These are phyloP conservation scores for Philhelius pedissequus DNA, from an alignment of 2,888 invertebrate genomes.

Conservation along the genomic window DNA sequence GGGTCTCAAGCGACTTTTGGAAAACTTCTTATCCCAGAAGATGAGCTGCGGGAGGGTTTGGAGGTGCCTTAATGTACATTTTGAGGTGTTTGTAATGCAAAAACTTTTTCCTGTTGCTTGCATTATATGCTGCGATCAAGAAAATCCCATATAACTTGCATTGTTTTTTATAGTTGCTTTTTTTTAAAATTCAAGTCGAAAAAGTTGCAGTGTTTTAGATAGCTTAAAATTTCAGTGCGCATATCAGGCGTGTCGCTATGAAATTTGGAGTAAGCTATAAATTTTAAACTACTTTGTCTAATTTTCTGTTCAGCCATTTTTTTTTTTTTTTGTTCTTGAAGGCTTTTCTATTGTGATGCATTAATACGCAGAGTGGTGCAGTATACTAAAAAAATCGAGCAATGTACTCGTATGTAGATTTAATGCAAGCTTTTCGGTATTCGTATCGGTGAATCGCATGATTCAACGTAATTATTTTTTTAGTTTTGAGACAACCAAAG, in stretches of 20 bases:
- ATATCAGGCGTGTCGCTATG: slow-evolving; percentile 8
- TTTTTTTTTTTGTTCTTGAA: background rate
- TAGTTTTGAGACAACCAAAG: no score
- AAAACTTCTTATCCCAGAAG: slow-evolving; percentile 11
- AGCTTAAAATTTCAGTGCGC: slow-evolving; percentile 2
- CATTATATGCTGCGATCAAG: slow-evolving; percentile 35
- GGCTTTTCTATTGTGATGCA: background rate
- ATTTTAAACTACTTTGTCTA: slow-evolving; percentile 8
- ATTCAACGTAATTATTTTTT: no score
- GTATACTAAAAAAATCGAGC: no score
- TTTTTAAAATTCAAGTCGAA: background rate
- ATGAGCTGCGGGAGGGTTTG: background rate
- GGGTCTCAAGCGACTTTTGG: slow-evolving; percentile 26
- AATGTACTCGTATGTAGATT: no score
- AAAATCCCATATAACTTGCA: slow-evolving; percentile 13
- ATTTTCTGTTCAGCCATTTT: background rate
- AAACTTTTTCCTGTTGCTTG: slow-evolving; percentile 59
- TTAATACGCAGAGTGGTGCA: background rate
- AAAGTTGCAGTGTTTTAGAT: slow-evolving; percentile 6
- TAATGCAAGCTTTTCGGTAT: no score
- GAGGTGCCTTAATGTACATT: slow-evolving; percentile 31
- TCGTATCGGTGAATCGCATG: no score
- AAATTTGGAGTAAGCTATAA: background rate
- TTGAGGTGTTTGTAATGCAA: slow-evolving; percentile 60
- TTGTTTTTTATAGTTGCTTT: background rate